A percentile compares a stretch with the other conserved stretches of the same genome.
These are phyloP conservation scores for Bibio marci DNA, from an alignment of 2,888 invertebrate species.

Conservation along the genomic window DNA sequence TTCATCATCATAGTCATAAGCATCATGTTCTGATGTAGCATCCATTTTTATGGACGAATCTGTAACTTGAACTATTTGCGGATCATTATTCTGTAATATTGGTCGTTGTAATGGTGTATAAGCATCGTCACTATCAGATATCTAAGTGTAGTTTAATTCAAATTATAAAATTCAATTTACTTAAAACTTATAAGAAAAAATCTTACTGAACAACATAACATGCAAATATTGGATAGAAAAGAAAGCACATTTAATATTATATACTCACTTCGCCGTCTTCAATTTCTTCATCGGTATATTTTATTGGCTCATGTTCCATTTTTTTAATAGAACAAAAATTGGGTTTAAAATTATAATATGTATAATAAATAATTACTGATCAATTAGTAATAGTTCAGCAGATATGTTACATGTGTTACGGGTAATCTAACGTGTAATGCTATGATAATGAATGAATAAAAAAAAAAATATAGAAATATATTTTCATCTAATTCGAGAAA, in stretches of 20 bases:
- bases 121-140: constrained; percentile 24
- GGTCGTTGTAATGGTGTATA: constrained; percentile 26
- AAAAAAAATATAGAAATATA: too few relatives aligned
- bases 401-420: too few relatives aligned
- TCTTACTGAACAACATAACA: too few relatives aligned
- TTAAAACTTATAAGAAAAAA: too few relatives aligned
- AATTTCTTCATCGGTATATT: constrained; percentile 39
- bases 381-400: too few relatives aligned
- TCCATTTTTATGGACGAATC: constrained; percentile 9
- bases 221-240: background rate
- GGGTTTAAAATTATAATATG: too few relatives aligned
- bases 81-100: background rate
- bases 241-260: background rate
- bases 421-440: too few relatives aligned
- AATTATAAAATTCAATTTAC: too few relatives aligned
- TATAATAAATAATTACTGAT: too few relatives aligned
- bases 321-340: too few relatives aligned
- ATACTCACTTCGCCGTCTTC: constrained; percentile 49
- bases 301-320: constrained; percentile 41
- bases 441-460: too few relatives aligned
- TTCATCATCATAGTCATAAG: constrained; percentile 6
- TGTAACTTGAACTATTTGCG: background rate
- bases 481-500: too few relatives aligned
- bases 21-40: constrained; percentile 9
- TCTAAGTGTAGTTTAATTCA: constrained; percentile 12